Percentiles rank a stretch among this genome's conserved stretches.
Evolutionary conservation across 2,797 vertebrate species (phyloP).

Genomic region (Anisognathus igniventris): DNA sequence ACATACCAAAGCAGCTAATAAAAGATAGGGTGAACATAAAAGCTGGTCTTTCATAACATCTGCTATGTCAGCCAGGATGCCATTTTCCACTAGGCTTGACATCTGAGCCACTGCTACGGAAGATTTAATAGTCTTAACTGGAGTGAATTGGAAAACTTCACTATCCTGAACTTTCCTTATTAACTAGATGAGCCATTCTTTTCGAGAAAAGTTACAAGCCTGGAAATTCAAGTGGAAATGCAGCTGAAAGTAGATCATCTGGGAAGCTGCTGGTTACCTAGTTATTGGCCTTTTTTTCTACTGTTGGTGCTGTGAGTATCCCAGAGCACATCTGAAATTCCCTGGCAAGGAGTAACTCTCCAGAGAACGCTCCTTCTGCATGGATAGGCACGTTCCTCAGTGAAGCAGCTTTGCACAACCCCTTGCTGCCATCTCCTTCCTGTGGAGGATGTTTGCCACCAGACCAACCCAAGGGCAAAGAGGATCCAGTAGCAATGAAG

Average conservation of each 20-base stretch:
- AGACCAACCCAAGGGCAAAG: background rate
- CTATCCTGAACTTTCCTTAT: background rate
- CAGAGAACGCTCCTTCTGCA: background rate
- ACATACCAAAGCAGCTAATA: background rate
- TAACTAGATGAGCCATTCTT: background rate
- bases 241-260: background rate
- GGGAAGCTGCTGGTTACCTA: background rate
- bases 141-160: background rate
- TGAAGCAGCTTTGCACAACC: background rate
- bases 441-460: background rate
- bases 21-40: background rate
- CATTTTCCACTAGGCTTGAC: background rate
- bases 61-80: background rate
- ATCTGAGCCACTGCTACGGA: background rate
- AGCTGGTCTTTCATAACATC: background rate
- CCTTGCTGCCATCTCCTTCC: background rate
- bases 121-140: background rate
- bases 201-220: background rate
- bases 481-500: background rate
- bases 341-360: background rate
- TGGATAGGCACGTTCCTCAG: accelerated
- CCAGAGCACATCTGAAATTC: background rate
- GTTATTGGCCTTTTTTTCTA: background rate
- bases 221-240: background rate
- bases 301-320: background rate